These are phyloP conservation scores for Notospermus geniculatus DNA, from an alignment of 1,140 invertebrate species.

Conservation along the genomic window DNA sequence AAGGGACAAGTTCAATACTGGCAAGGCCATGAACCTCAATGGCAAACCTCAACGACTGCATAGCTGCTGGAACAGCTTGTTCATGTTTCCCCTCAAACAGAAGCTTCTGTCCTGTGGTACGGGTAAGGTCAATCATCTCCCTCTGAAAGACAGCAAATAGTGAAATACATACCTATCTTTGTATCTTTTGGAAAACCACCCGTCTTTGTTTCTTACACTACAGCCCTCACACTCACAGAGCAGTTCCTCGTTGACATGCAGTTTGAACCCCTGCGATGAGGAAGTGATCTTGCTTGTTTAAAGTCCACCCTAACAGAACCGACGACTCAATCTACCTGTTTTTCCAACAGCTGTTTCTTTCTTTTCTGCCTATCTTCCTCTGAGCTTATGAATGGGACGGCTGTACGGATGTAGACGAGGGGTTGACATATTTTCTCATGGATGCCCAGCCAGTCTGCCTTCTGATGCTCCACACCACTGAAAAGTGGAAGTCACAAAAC, in stretches of 20 bases:
- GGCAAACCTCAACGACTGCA: constrained; percentile 53
- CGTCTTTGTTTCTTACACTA: no score
- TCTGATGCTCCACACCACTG: constrained; percentile 55
- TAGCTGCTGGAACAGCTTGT: constrained; percentile 54
- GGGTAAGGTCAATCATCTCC: constrained; percentile 51
- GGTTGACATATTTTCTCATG: constrained; percentile 56
- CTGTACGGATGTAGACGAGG: constrained; percentile 44
- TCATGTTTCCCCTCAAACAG: constrained; percentile 56
- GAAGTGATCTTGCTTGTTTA: no score
- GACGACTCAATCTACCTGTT: no score
- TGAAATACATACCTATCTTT: neutral
- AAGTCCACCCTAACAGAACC: no score
- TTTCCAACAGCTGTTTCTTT: constrained; percentile 24
- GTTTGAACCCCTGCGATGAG: no score
- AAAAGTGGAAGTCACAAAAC: constrained; percentile 6
- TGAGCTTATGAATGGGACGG: constrained; percentile 51
- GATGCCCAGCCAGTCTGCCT: constrained; percentile 54
- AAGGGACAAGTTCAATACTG: constrained; percentile 55
- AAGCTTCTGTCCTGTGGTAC: constrained; percentile 53
- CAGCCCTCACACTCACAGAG: no score
- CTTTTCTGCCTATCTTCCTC: constrained; percentile 49
- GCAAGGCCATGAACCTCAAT: constrained; percentile 53
- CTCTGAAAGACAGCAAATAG: constrained; percentile 31
- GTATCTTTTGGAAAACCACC: no score
- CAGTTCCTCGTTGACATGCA: no score